A percentile compares a stretch with the other conserved stretches of the same genome.
phyloP scores from a whole-genome alignment of 2,888 invertebrate genomes.

The Xylota segnis region DNA sequence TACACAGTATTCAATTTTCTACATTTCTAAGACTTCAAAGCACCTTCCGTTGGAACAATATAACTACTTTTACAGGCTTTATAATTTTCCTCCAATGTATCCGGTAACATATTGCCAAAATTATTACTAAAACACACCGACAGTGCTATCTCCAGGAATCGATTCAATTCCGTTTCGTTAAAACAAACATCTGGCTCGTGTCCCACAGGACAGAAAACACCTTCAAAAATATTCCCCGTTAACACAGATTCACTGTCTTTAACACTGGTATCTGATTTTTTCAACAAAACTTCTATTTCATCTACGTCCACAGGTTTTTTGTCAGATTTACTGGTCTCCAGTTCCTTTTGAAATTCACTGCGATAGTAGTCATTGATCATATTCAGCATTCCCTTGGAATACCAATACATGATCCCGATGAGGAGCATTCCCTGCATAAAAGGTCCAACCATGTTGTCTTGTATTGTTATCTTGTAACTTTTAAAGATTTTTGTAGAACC shows the following conservation, averaged over 20 bases:
- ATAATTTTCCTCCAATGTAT: background rate
- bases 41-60: background rate
- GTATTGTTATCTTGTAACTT: slow-evolving; percentile 10
- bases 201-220: slow-evolving; percentile 3
- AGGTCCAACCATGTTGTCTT: slow-evolving; percentile 86
- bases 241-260: background rate
- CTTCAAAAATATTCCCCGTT: background rate
- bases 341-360: slow-evolving; percentile 87
- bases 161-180: slow-evolving; percentile 27
- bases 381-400: slow-evolving; percentile 89
- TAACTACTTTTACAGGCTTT: background rate
- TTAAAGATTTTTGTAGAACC: slow-evolving; percentile 78
- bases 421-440: slow-evolving; percentile 88
- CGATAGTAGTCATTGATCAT: slow-evolving; percentile 91
- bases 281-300: slow-evolving; percentile 53
- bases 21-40: background rate
- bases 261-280: background rate
- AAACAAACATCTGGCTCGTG: slow-evolving; percentile 36
- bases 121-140: slow-evolving; percentile 32
- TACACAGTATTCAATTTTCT: too few species aligned
- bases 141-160: slow-evolving; percentile 42
- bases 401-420: slow-evolving; percentile 89
- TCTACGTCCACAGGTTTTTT: slow-evolving; percentile 25
- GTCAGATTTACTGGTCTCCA: slow-evolving; percentile 71
- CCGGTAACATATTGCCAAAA: background rate